phyloP scores from a whole-genome alignment of 2,888 invertebrate genomes.

The Sisyra nigra region DNA sequence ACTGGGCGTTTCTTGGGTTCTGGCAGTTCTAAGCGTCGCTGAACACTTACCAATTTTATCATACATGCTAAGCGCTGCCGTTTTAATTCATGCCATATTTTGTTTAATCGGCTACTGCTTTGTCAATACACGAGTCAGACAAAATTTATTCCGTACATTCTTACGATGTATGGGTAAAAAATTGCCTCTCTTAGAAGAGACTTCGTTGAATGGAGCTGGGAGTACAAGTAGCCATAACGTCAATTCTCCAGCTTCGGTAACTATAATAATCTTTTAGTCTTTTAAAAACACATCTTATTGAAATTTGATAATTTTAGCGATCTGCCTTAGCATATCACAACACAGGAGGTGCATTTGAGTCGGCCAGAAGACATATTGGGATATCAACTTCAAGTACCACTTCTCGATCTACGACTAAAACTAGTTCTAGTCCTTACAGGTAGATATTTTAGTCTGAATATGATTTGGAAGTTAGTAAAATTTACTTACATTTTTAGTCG shows the following conservation, averaged over 20 bases:
- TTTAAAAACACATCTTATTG: neutral
- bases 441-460: too few species aligned
- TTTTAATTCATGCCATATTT: slow-evolving; percentile 66
- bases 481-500: slow-evolving; percentile 25
- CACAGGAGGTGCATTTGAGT: slow-evolving; percentile 44
- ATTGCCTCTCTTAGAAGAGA: slow-evolving; percentile 61
- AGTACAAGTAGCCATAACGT: slow-evolving; percentile 66
- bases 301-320: slow-evolving; percentile 29
- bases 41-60: slow-evolving; percentile 57
- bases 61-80: slow-evolving; percentile 59
- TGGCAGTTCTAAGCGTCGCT: slow-evolving; percentile 62
- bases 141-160: slow-evolving; percentile 51
- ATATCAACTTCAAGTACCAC: slow-evolving; percentile 93
- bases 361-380: slow-evolving; percentile 62
- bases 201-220: slow-evolving; percentile 41
- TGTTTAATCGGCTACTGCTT: slow-evolving; percentile 77
- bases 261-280: neutral
- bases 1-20: slow-evolving; percentile 72
- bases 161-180: slow-evolving; percentile 66
- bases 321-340: slow-evolving; percentile 70
- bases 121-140: slow-evolving; percentile 68
- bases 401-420: slow-evolving; percentile 85
- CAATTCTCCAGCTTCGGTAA: slow-evolving; percentile 37
- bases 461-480: too few species aligned
- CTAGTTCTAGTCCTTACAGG: slow-evolving; percentile 85